Percentiles rank a stretch among this genome's conserved stretches.
Conservation (phyloP, 2,797 vertebrate species). For the Knipowitschia caucasica region DNA sequence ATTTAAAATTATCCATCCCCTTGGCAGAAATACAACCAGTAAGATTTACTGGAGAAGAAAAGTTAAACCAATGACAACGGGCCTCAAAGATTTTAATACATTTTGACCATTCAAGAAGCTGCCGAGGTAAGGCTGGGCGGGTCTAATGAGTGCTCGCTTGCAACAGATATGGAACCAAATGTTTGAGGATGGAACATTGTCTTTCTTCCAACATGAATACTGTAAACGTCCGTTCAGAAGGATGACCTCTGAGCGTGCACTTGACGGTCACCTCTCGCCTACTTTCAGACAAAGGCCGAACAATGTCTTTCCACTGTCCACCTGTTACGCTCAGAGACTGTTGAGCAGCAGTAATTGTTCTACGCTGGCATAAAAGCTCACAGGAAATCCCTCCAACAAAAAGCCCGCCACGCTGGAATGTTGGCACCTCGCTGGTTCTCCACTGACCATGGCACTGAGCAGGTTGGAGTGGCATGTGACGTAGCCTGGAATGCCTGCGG, state of each 20-base stretch:
- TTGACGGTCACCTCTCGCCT: conserved; percentile 18
- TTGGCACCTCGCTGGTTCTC: conserved; percentile 56
- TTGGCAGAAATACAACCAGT: too few relatives aligned
- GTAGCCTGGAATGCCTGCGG: conserved; percentile 50
- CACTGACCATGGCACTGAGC: conserved; percentile 31
- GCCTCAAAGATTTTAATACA: too few relatives aligned
- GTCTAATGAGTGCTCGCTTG: too few relatives aligned
- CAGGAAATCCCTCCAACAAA: conserved; percentile 76
- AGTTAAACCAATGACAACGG: too few relatives aligned
- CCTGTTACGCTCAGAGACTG: conserved; percentile 54
- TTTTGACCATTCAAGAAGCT: too few relatives aligned
- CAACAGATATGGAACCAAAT: too few relatives aligned
- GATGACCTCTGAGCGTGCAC: conserved; percentile 20
- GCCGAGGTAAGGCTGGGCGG: too few relatives aligned
- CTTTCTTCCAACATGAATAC: neutral
- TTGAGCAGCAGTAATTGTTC: conserved; percentile 59
- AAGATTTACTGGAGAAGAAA: too few relatives aligned
- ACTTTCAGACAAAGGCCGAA: conserved; percentile 17
- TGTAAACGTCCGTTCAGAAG: neutral
- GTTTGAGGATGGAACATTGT: too few relatives aligned
- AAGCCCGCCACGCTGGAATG: conserved; percentile 67
- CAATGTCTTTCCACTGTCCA: conserved; percentile 37
- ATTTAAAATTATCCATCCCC: too few relatives aligned
- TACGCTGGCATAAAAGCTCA: conserved; percentile 59
- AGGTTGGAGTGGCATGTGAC: conserved; percentile 46